Evolutionary conservation across 1,140 invertebrate genomes (phyloP), one percentile per base, ranked within the genome.

Genomic region (Euborellia annulipes): DNA sequence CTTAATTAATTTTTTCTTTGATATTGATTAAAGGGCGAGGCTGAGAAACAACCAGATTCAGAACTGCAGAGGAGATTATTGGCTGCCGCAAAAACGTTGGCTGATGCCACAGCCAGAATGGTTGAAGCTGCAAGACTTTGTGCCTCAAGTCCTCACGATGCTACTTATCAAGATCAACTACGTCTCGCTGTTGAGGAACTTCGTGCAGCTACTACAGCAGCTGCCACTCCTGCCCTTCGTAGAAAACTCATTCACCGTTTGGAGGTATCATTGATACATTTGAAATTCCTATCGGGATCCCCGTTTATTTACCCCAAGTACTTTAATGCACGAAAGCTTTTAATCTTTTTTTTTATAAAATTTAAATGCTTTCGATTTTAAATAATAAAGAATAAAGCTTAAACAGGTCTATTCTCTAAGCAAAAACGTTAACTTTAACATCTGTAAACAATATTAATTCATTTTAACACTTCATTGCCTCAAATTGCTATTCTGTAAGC

Each of bases 101-200:
- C 94, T 2, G 92, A 98, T 65, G 94, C 94, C 6, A 98, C 95
- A 0, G 84, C 90, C 0, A 76, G 82, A 50, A 85, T 97, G 79
- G 91, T 96, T 2, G 93, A 98, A 62, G 93, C 94, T 2, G 94
- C 95, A 0, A 78, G 96, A 49, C 76, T 85, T 4, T 93, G 89
- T 65, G 86, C 89, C 11, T 78, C 76, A 21, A 79, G 78, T 60
- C 91, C 89, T 0, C 75, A 81, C 58, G 90, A 95, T 53, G 72
- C 78, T 1, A 70, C 74, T 36, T 82, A 82, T 55, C 93, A 97
- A 61, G 78, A 86, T 52, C 78, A 79, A 4, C 60, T 98, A 1
- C 73, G 82, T 20, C 71, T 72, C 41, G 93, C 93, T 0, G 95
- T 93, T 0, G 90, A 97, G 59, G 85, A 95, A 54, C 63, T 98